Percentiles rank a stretch among this genome's conserved stretches.
Conservation (phyloP, 1,140 invertebrate genomes). For the Oryzaephilus surinamensis region DNA sequence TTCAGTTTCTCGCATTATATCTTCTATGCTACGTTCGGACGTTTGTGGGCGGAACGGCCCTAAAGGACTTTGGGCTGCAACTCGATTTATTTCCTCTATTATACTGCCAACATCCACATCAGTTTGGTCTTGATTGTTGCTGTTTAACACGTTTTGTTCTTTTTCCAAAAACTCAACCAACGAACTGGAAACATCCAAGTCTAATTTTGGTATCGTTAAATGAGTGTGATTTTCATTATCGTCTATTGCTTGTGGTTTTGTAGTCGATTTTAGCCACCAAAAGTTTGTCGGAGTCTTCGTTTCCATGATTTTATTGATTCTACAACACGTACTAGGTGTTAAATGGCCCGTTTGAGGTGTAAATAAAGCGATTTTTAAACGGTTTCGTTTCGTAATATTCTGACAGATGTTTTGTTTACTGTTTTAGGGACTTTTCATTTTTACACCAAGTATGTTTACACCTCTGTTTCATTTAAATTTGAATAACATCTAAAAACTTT, state of each 20-base stretch:
- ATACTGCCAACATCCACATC: conserved; percentile 35
- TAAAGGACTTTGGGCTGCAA: conserved; percentile 33
- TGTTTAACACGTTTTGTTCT: conserved; percentile 19
- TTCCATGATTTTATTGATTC: conserved; percentile 31
- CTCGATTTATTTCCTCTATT: conserved; percentile 34
- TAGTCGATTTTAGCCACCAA: conserved; percentile 30
- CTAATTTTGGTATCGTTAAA: conserved; percentile 14
- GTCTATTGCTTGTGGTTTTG: conserved; percentile 11
- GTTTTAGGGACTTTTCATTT: too few species aligned
- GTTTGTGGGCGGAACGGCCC: conserved; percentile 24
- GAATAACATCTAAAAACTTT: too few species aligned
- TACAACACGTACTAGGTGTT: too few species aligned
- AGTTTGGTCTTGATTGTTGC: conserved; percentile 8
- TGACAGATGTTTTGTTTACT: too few species aligned
- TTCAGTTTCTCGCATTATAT: conserved; percentile 34
- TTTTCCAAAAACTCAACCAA: conserved; percentile 30
- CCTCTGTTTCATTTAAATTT: too few species aligned
- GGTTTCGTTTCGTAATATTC: too few species aligned
- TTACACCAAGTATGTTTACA: too few species aligned
- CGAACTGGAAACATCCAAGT: conserved; percentile 24
- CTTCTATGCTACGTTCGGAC: conserved; percentile 31
- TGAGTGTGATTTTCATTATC: conserved; percentile 2
- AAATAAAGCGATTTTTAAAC: too few species aligned
- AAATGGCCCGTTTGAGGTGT: too few species aligned
- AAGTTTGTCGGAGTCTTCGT: conserved; percentile 19